Evolutionary conservation across 2,113 vertebrate genomes (phyloP).

Genomic region (Lipophrys pholis): DNA sequence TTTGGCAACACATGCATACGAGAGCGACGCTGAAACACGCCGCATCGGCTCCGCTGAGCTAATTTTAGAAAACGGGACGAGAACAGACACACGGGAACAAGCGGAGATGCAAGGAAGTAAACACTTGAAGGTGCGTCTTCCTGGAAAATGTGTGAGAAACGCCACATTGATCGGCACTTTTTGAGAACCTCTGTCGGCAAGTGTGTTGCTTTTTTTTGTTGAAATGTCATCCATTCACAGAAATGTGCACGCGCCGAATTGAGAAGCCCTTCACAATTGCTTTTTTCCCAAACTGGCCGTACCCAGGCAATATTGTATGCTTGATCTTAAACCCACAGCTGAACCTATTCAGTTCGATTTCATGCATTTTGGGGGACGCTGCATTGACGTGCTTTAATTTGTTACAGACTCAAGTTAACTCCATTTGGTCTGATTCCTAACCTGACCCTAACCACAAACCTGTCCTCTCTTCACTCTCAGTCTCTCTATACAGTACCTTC

Average conservation of each 20-base stretch:
- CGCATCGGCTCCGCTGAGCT: constrained; percentile 59
- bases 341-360: too few relatives aligned
- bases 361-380: too few relatives aligned
- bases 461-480: too few relatives aligned
- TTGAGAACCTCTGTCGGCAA: not conserved
- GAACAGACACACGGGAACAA: constrained; percentile 1
- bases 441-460: too few relatives aligned
- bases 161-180: not conserved
- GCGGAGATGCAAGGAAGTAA: not conserved
- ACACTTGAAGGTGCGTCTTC: not conserved
- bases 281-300: too few relatives aligned
- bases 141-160: not conserved
- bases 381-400: too few relatives aligned
- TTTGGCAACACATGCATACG: constrained; percentile 45
- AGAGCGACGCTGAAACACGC: constrained; percentile 42
- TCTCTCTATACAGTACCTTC: too few relatives aligned
- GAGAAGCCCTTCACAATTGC: too few relatives aligned
- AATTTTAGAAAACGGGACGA: constrained; percentile 60
- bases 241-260: not conserved
- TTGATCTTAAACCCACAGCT: too few relatives aligned
- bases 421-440: too few relatives aligned
- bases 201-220: not conserved
- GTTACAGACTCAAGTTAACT: too few relatives aligned
- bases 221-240: not conserved
- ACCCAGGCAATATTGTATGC: too few relatives aligned